These are phyloP conservation scores for Capreolus pygargus DNA, from an alignment of 2,113 vertebrate genomes.

Conservation along the genomic window DNA sequence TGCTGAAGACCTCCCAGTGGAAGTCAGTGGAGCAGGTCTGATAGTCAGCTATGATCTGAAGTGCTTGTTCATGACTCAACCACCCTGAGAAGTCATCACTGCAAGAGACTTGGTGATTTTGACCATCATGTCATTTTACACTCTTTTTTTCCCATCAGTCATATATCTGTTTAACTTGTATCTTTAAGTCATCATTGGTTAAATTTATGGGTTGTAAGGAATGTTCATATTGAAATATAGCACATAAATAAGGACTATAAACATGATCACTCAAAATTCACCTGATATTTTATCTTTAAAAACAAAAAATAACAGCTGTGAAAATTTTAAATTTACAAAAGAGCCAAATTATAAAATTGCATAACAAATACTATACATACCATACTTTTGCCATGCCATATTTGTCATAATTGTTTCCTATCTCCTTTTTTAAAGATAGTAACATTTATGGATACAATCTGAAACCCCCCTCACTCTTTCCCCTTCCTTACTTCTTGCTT, in stretches of 20 bases:
- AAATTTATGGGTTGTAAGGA: not conserved
- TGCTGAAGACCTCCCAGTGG: not conserved
- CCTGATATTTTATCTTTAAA: not conserved
- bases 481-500: not conserved
- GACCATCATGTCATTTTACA: not conserved
- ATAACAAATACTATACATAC: not conserved
- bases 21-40: not conserved
- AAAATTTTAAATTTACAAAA: not conserved
- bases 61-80: not conserved
- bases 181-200: not conserved
- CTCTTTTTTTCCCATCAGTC: not conserved
- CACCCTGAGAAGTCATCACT: not conserved
- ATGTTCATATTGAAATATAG: not conserved
- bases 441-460: not conserved
- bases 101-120: not conserved
- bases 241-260: not conserved
- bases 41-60: not conserved
- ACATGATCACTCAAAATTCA: not conserved
- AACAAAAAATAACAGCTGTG: not conserved
- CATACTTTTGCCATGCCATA: not conserved
- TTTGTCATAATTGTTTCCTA: not conserved
- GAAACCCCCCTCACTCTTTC: not conserved
- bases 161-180: not conserved
- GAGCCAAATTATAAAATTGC: not conserved
- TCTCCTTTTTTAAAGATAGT: not conserved